Percentiles rank a stretch among this genome's conserved stretches.
Evolutionary conservation across 2,888 invertebrate species (phyloP).

Genomic region (Blera fallax): DNA sequence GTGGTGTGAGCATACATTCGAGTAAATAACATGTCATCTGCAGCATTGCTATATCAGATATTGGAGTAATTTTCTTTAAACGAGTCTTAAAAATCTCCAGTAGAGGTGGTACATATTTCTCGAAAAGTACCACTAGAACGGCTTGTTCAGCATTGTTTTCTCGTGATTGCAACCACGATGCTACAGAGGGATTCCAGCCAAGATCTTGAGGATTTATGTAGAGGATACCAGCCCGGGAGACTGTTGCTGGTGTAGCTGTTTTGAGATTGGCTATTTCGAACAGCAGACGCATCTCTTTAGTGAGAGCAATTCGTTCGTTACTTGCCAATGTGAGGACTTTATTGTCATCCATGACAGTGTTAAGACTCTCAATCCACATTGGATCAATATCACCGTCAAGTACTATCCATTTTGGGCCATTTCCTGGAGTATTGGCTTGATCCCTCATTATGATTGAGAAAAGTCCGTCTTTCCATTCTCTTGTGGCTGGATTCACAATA

Average conservation of each 20-base stretch:
- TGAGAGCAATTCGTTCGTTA: conserved; percentile 96
- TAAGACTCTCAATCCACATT: conserved; percentile 98
- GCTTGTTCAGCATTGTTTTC: conserved; percentile 88
- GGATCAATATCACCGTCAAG: conserved; percentile 98
- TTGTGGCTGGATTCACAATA: conserved; percentile 94
- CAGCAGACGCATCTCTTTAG: conserved; percentile 93
- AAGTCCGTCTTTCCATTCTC: conserved; percentile 96
- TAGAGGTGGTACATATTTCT: conserved; percentile 94
- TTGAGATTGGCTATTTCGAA: conserved; percentile 95
- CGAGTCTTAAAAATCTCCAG: conserved; percentile 88
- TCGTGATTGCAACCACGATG: conserved; percentile 93
- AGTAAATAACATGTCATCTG: conserved; percentile 93
- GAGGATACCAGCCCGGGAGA: conserved; percentile 96
- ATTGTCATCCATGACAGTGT: conserved; percentile 98
- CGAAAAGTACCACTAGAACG: conserved; percentile 92
- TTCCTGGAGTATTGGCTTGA: conserved; percentile 93
- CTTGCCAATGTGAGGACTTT: conserved; percentile 96
- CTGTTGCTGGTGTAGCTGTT: conserved; percentile 97
- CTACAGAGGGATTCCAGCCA: conserved; percentile 96
- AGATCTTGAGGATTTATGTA: conserved; percentile 97
- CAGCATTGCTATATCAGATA: conserved; percentile 94
- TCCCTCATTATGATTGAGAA: conserved; percentile 97
- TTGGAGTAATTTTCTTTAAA: conserved; percentile 94
- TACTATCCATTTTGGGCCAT: conserved; percentile 96
- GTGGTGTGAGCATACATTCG: conserved; percentile 91